Base-by-base conservation (phyloP, 2,888 invertebrate species). In the Zygogramma bicolorata region DNA sequence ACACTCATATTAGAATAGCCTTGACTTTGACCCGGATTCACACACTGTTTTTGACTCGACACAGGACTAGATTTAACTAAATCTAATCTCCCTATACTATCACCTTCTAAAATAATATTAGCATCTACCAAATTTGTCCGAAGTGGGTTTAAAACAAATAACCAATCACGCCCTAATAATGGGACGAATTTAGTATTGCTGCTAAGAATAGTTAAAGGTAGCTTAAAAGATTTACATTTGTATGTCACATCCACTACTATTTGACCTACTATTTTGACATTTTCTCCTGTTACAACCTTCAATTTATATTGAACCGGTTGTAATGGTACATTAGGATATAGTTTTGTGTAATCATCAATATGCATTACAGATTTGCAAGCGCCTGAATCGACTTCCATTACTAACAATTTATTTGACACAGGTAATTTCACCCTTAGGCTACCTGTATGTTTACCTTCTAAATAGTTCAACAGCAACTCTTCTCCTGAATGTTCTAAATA, bases 301-400 rank as follows among this genome's bases (percentile, higher is more conserved):
- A 62, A 22, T 31, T 59, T 58, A 58, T 22, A 62, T 34, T 34
- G 67, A 57, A 68, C 34, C 0, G 20, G 2, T 38, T 66, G 13
- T 59, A 70, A 59, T 27, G 46, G 29, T 40, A 66, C 4, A 25
- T 70, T 18, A n/a, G 13, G 7, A 58, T 42, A 65, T 18, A 27
- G 38, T 42, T 29, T 20, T 8, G 3, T 27, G n/a, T 70, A 58
- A 70, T 70, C 22, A 10, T 46, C 25, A 40, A 57, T 18, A 27
- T 57, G 34, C 4, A 57, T 57, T 8, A 70, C 40, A 25, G 70
- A 70, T 29, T 29, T 42, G 22, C 58, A 63, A 8, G 42, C 34
- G 13, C 65, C 65, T 15, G 65, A 25, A 27, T 70, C 70, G 10
- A 65, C 25, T 59, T 70, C 65, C 70, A 59, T 70, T 7, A 20